Base-by-base conservation (phyloP, 2,113 vertebrate species). In the Hipposideros armiger region DNA sequence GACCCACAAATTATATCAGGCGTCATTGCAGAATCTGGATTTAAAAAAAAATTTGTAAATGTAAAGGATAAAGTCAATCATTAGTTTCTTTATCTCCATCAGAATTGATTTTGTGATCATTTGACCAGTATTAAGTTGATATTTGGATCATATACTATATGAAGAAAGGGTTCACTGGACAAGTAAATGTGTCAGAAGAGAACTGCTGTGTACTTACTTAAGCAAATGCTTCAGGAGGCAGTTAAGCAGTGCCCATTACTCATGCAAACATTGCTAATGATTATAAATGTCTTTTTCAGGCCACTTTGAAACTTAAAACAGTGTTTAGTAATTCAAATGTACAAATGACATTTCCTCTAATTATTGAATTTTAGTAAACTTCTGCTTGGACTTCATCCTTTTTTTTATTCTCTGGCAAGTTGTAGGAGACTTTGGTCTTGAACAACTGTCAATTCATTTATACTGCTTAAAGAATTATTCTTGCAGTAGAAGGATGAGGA, bases 401-500 rank as follows among this genome's bases (percentile, higher is more conserved):
- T 20, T 45, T 89, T 87, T 80, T 16, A 82, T 64, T 73, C 42
- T 84, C 42, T 72, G 83, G 4, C 28, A 76, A 90, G 20, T 50
- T 83, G 10, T 91, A 54, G 45, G 56, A 88, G 69, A 91, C 22
- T 56, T 69, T 54, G 40, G 2, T 89, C 95, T 87, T 58, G n/a
- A 73, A 67, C 26, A 66, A 20, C 3, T 92, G 8, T 77, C 26
- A 40, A 47, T 82, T 87, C 42, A 84, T 64, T 83, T 66, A 42
- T 72, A 1, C 6, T 67, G 20, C 40, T 80, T 60, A 78, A 83
- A 76, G 78, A 94, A 56, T 87, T 58, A 40, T 96, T 86, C 85
- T 88, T 93, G 40, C 19, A n/a, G 76, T 94, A 94, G 70, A n/a
- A n/a, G 32, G 52, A 69, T 70, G 64, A 87, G 26, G 17, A 80